Conservation (phyloP, 2,113 vertebrate genomes). For the Cynopterus brachyotis region DNA sequence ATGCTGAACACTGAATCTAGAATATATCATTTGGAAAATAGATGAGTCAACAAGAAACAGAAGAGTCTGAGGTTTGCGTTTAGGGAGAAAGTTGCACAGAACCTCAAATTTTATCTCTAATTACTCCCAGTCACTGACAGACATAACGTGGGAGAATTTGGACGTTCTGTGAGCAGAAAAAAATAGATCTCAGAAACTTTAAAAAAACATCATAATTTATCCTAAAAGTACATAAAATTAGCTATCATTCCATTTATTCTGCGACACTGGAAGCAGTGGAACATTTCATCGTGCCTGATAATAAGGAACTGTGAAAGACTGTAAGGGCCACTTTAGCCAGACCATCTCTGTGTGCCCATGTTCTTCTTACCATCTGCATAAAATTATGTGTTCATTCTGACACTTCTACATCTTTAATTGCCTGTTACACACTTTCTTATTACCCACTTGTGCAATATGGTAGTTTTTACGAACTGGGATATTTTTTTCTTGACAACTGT, state of each 20-base stretch:
- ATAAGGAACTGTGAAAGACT: background rate
- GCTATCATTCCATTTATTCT: background rate
- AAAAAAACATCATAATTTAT: constrained; percentile 9
- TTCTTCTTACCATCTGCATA: background rate
- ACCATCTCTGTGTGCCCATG: fast-evolving
- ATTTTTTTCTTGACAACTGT: background rate
- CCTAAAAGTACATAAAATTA: background rate
- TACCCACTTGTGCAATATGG: background rate
- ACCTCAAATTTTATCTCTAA: constrained; percentile 21
- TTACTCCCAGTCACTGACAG: background rate
- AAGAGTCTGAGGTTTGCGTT: background rate
- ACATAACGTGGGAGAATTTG: background rate
- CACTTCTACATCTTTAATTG: background rate
- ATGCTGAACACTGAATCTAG: background rate
- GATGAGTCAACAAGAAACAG: background rate
- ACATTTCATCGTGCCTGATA: background rate
- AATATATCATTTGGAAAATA: background rate
- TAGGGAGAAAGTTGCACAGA: background rate
- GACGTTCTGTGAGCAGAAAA: background rate
- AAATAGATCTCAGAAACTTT: background rate
- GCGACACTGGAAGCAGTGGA: background rate
- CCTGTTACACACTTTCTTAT: background rate
- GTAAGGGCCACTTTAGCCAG: no score
- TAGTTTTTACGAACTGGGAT: background rate
- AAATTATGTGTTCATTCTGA: background rate